Conservation (phyloP, 2,113 vertebrate genomes). For the Eptesicus fuscus region DNA sequence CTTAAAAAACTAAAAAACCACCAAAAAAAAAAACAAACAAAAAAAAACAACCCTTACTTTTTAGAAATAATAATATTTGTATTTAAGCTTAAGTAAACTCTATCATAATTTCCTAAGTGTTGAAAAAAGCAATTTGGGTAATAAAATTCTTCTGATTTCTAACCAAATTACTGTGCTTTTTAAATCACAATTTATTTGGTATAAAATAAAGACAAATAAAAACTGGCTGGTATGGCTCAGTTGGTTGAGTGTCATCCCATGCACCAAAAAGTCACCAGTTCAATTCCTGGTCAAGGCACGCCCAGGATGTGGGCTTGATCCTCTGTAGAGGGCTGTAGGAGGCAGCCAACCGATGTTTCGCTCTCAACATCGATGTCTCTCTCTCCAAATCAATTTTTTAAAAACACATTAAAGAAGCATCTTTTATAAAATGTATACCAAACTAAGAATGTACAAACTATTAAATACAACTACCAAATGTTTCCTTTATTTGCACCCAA, state of each 20-base stretch:
- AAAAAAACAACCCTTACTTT: neutral
- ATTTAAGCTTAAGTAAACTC: slow-evolving; percentile 14
- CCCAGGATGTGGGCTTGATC: too few relatives aligned
- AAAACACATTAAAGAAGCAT: neutral
- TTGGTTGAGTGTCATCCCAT: too few relatives aligned
- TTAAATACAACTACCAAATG: slow-evolving; percentile 39
- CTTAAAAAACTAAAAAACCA: neutral
- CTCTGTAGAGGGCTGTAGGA: neutral
- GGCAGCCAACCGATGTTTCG: neutral
- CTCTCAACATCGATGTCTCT: neutral
- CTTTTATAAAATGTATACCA: slow-evolving; percentile 15
- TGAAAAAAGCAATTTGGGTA: neutral
- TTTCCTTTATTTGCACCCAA: slow-evolving; percentile 65
- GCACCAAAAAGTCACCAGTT: neutral
- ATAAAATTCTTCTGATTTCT: slow-evolving; percentile 42
- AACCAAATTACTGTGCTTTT: slow-evolving; percentile 20
- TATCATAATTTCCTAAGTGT: neutral
- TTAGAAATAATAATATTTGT: slow-evolving; percentile 11
- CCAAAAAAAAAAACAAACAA: too few relatives aligned
- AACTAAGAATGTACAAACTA: neutral
- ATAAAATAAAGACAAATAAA: neutral
- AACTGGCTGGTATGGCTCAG: neutral
- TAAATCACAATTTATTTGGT: slow-evolving; percentile 10
- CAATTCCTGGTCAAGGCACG: neutral
- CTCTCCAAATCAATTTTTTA: neutral